phyloP scores from a whole-genome alignment of 1,140 invertebrate genomes.

The Caenorhabditis briggsae region DNA sequence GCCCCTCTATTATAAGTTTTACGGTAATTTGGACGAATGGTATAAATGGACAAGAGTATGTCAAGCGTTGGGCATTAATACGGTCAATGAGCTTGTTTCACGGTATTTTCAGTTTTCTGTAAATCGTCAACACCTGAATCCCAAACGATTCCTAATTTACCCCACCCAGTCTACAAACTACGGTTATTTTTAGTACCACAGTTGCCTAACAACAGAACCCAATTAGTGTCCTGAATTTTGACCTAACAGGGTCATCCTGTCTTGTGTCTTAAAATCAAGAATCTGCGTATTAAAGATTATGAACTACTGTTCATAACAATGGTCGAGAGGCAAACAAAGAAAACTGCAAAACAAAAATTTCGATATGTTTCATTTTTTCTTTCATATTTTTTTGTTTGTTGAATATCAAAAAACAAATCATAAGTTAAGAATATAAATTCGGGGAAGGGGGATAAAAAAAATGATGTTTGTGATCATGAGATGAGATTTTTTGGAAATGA shows the following conservation, averaged over 20 bases:
- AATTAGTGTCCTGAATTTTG: neutral
- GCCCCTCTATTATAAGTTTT: too few relatives aligned
- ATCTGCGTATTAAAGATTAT: neutral
- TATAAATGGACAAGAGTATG: too few relatives aligned
- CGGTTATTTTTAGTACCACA: too few relatives aligned
- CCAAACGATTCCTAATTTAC: too few relatives aligned
- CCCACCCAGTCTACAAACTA: too few relatives aligned
- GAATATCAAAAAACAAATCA: conserved; percentile 32
- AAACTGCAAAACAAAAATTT: neutral
- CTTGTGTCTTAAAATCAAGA: neutral
- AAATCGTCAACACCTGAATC: too few relatives aligned
- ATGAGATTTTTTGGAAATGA: conserved; percentile 47
- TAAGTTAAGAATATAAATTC: conserved; percentile 31
- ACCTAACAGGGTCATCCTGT: neutral
- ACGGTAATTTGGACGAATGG: too few relatives aligned
- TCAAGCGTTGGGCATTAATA: too few relatives aligned
- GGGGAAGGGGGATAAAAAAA: neutral
- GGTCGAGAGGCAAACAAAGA: neutral
- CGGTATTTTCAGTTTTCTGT: too few relatives aligned
- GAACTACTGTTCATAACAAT: conserved; percentile 6
- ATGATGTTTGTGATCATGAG: conserved; percentile 51
- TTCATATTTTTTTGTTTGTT: neutral
- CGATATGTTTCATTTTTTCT: conserved; percentile 27
- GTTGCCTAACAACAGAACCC: neutral
- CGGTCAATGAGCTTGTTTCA: too few relatives aligned